Base-by-base conservation (phyloP, 2,797 vertebrate species). In the Trematomus bernacchii region DNA sequence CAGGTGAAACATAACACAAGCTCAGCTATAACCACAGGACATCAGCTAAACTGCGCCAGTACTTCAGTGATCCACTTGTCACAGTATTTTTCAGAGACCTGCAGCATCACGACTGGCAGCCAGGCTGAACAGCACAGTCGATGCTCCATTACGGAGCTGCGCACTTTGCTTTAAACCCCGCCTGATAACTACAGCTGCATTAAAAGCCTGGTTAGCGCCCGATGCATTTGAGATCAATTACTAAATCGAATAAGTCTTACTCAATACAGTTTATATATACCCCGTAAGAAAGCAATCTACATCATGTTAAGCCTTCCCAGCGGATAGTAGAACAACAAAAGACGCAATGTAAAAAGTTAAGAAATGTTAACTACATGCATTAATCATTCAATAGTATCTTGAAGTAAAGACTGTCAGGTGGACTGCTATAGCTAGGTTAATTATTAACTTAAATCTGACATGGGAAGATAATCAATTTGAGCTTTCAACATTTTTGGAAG, bases 1-100 rank as follows among this genome's bases (percentile, higher is more conserved):
- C 37, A 66, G 6, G 16, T 53, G 44, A 58, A n/a, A 40, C 52
- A 51, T 14, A 73, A 61, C 44, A 58, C 40, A 72, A 77, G 21
- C 18, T 16, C 30, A 27, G 42, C 30, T 16, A 57, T 6, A 6
- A 47, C 5, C 1, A 58, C 27, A 63, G 12, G 9, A 16, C 11
- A 64, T 42, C 37, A 60, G 52, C 6, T 54, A 15, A 33, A 52
- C 40, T 37, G 43, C 53, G 30, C 6, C 42, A 27, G 43, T 14
- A 58, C 5, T 5, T 53, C 43, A 66, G 18, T 27, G 47, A 47
- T n/a, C 33, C 19, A 33, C 21, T 33, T 10, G 10, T 54, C 23
- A 66, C 27, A 55, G 40, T 33, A 14, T 33, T 15, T 46, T 63
- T 60, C 6, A 42, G 12, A 42, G 42, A 76, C 67, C 37, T 40